Base-by-base conservation (phyloP, 2,113 vertebrate species). In the Globicephala melas region DNA sequence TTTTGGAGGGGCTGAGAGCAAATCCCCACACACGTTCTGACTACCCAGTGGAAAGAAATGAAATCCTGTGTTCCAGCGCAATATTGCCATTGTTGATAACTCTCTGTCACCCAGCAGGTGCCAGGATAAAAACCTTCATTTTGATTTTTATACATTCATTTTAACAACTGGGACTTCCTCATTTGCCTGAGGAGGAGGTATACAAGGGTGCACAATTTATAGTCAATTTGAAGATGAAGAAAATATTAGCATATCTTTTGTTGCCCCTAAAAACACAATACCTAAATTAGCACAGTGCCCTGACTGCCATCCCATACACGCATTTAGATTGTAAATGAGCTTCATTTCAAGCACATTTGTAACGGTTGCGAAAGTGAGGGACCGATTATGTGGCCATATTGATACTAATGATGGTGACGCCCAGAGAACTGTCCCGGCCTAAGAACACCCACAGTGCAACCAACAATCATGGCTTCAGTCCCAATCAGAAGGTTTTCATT, bases 91-190 rank as follows among this genome's bases (percentile, higher is more conserved):
- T 36, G 50, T 65, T 84, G 65, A 71, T 53, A 84, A 89, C 89
- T 87, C 17, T 95, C 31, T 53, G 67, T 58, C 67, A 74, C 76
- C 28, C 79, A 90, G n/a, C 33, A 94, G 94, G 84, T 97, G 65
- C 62, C 23, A 70, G 53, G 60, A 28, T 84, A 76, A 23, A 68
- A 25, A 58, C 33, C 38, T 77, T 71, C 13, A 44, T 89, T 97
- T 94, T 70, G 31, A 82, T 93, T 94, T 91, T 88, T 93, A 68
- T 50, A 82, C 36, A 28, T 95, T 89, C 38, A 93, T 92, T 97
- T 95, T 80, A 87, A 91, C 25, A 82, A 71, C 50, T 18, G 53
- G 38, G 31, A 73, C 50, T 91, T 96, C 86, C 89, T 97, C 83
- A 89, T 87, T 89, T 96, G 92, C 80, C 77, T 38, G n/a, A 98